Conservation (phyloP, 2,888 invertebrate species). For the Augochlorella aurata region DNA sequence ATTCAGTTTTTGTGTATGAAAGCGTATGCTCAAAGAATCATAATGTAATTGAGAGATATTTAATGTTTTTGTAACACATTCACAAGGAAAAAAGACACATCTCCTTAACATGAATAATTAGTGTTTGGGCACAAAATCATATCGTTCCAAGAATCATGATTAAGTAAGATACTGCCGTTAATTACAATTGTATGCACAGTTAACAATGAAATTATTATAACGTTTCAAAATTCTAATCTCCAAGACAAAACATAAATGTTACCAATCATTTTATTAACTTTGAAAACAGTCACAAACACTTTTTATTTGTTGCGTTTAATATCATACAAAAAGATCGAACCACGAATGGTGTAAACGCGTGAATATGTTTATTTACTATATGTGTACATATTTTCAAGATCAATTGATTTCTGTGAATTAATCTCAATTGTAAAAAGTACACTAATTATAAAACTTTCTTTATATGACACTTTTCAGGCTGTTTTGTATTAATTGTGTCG, state of each 20-base stretch:
- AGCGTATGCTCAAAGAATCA: slow-evolving; percentile 58
- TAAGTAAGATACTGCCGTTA: slow-evolving; percentile 15
- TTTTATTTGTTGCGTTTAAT: slow-evolving; percentile 13
- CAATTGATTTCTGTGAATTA: slow-evolving; percentile 33
- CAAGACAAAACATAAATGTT: not conserved
- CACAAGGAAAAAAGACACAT: slow-evolving; percentile 25
- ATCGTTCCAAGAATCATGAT: slow-evolving; percentile 42
- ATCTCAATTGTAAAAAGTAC: slow-evolving; percentile 29
- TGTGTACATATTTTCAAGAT: slow-evolving; percentile 50
- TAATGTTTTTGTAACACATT: slow-evolving; percentile 52
- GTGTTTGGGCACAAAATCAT: slow-evolving; percentile 42
- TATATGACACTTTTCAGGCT: slow-evolving; percentile 19
- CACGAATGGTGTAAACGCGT: slow-evolving; percentile 33
- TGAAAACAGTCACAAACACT: slow-evolving; percentile 10
- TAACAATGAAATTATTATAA: slow-evolving; percentile 20
- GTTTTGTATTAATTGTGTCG: slow-evolving; percentile 25
- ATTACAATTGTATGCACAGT: slow-evolving; percentile 15
- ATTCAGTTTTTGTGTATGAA: slow-evolving; percentile 62
- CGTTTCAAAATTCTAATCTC: slow-evolving; percentile 10
- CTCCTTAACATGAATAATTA: slow-evolving; percentile 26
- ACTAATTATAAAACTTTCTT: slow-evolving; percentile 20
- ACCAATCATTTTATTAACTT: not conserved
- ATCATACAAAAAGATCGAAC: slow-evolving; percentile 21
- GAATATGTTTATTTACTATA: slow-evolving; percentile 36
- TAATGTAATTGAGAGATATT: slow-evolving; percentile 38